Percentiles rank a stretch among this genome's conserved stretches.
phyloP scores from a whole-genome alignment of 2,888 invertebrate species.

The Sarcophaga subvicina region DNA sequence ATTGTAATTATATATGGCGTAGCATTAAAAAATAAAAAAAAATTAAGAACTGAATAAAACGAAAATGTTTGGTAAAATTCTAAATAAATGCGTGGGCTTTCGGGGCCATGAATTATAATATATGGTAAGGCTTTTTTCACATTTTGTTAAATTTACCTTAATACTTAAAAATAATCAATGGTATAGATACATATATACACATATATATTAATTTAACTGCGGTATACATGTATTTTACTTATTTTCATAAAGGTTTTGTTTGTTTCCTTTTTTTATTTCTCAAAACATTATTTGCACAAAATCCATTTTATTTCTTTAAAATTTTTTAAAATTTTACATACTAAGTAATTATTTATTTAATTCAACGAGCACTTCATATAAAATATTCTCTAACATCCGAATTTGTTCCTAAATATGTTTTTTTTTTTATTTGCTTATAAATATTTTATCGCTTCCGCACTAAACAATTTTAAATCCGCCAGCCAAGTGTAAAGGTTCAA shows the following conservation, averaged over 20 bases:
- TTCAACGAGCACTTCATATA: background rate
- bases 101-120: background rate
- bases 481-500: slow-evolving; percentile 48
- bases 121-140: slow-evolving; percentile 10
- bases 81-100: too few relatives aligned
- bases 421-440: slow-evolving; percentile 9
- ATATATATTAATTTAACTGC: background rate
- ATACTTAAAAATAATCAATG: background rate
- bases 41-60: too few relatives aligned
- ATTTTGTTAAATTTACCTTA: background rate
- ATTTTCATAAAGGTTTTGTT: background rate
- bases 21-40: too few relatives aligned
- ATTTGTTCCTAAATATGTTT: slow-evolving; percentile 4
- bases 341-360: too few relatives aligned
- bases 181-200: background rate
- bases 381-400: slow-evolving; percentile 15
- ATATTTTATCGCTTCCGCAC: slow-evolving; percentile 29
- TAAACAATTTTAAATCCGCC: slow-evolving; percentile 18
- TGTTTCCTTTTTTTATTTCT: too few relatives aligned
- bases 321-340: background rate
- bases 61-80: too few relatives aligned
- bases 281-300: background rate
- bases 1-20: too few relatives aligned
- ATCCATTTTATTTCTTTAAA: background rate
- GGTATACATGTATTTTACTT: background rate